These are phyloP conservation scores for Phenganax marumi DNA, from an alignment of 92 coral and sea anemone genomes.

Conservation along the genomic window DNA sequence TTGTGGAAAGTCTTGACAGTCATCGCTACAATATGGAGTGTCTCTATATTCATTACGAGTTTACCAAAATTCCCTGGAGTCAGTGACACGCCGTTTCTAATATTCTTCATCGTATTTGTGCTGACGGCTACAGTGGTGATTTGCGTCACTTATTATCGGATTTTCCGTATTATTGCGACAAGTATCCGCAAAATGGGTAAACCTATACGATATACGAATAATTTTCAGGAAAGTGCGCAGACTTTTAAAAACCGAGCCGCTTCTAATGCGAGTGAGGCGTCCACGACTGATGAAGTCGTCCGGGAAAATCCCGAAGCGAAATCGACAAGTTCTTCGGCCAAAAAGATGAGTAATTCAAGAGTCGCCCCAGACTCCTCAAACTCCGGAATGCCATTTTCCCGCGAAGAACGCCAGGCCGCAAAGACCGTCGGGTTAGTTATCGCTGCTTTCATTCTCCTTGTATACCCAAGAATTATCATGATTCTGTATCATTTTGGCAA, in stretches of 20 bases:
- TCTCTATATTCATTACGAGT: slow-evolving; percentile 68
- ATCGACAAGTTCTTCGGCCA: not conserved
- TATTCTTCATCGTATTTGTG: slow-evolving; percentile 78
- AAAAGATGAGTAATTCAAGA: not conserved
- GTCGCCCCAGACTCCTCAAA: not conserved
- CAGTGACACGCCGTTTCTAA: slow-evolving; percentile 65
- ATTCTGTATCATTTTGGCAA: slow-evolving; percentile 71
- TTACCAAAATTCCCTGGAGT: slow-evolving; percentile 86
- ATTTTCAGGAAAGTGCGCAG: slow-evolving; percentile 22
- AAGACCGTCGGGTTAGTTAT: slow-evolving; percentile 87
- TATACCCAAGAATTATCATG: slow-evolving; percentile 78
- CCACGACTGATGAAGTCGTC: slow-evolving; percentile 16
- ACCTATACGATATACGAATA: slow-evolving; percentile 18
- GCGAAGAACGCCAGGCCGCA: slow-evolving; percentile 81
- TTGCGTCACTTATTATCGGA: slow-evolving; percentile 64
- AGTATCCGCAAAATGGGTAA: slow-evolving; percentile 51
- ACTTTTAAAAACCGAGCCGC: slow-evolving; percentile 42
- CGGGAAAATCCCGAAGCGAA: not conserved
- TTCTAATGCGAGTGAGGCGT: slow-evolving; percentile 49
- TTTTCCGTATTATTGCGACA: slow-evolving; percentile 68
- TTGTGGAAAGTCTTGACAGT: slow-evolving; percentile 54
- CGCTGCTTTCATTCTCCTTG: slow-evolving; percentile 71
- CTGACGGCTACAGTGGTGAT: slow-evolving; percentile 65
- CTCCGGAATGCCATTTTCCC: slow-evolving; percentile 17
- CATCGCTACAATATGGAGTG: slow-evolving; percentile 63